Evolutionary conservation across 2,888 invertebrate genomes (phyloP), one percentile per base, ranked within the genome.

Genomic region (Linnaemya tessellans): DNA sequence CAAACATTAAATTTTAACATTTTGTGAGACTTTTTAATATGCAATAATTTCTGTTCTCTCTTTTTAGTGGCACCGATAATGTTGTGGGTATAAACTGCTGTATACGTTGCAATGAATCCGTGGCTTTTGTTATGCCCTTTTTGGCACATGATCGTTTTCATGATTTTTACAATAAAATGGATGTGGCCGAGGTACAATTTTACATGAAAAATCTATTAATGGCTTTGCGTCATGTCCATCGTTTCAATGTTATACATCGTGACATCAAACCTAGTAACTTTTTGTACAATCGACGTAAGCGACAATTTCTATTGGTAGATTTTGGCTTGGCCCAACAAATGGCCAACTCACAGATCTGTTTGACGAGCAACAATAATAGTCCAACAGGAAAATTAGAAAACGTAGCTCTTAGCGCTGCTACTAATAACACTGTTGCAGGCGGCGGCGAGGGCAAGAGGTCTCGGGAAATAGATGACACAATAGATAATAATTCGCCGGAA

Each of bases 221-320:
- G 56, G 97, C 98, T 4, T 93, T 98, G 88, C 93, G 94, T 8
- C 95, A 96, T 89, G 97, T 98, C 80, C 98, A 98, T 93, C 94
- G 95, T 60, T 96, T 96, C 91, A 95, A 96, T 86, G 95, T 98
- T 85, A 97, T 98, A 83, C 98, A 98, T 91, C 94, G 98, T 77
- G 98, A 98, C 90, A 95, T 98, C 56, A 98, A 98, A 92, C 98
- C 98, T 1, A 97, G 96, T 92, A 98, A 98, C 93, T 98, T 98
- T 92, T 94, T 98, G 11, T 97, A 97, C 90, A 96, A 97, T 92
- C 94, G 97, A 15, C 93, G 94, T 38, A 94, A 94, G 83, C 93
- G 93, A 88, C 95, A 96, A 89, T 96, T 95, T 92, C 93, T 97
- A 71, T 92, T 98, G 86, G 97, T 98, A 15, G 98, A 98, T 93